Base-by-base conservation (phyloP, 2,113 vertebrate genomes). In the Girardinichthys multiradiatus region DNA sequence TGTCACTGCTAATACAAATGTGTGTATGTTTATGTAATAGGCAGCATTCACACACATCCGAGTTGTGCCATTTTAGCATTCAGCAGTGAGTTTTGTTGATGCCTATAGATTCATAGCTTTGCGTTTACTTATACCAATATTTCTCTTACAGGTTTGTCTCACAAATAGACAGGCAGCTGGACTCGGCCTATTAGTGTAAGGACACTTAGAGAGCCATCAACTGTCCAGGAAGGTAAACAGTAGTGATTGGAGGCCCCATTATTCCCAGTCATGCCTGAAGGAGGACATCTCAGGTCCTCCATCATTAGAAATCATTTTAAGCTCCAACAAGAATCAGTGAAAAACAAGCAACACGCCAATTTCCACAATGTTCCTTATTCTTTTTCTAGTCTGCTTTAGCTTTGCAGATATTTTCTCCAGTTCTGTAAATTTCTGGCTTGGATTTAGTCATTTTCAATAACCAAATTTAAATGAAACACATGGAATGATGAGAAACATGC, bases 141-240 rank as follows among this genome's bases (percentile, higher is more conserved):
- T 54, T 39, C 48, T 15, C 64, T 42, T 64, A 37, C 57, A 59
- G 61, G 13, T 66, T 21, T 66, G n/a, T 54, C 63, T 68, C 76
- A 75, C 69, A 64, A 33, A 63, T 57, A 79, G 42, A 65, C 28
- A 77, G 33, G 57, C 61, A 57, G 70, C 61, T 76, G 58, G 74
- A 74, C 74, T 81, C 69, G 72, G 85, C 77, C 88, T 91, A 86
- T 93, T 93, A 90, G 81, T 27, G 74, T 87, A 88, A 92, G 88
- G 90, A 87, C 86, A 88, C 90, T 82, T 85, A 72, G 91, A 91
- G 90, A 74, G 82, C 86, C 86, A 88, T 92, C 85, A 89, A 66
- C 83, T 89, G 86, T 90, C 80, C 83, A 73, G 79, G 77, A 90
- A 91, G 90, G 89, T 91, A 93, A 93, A 92, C 92, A 92, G 89